Conservation (phyloP, 2,888 invertebrate genomes). For the Aporophyla nigra region DNA sequence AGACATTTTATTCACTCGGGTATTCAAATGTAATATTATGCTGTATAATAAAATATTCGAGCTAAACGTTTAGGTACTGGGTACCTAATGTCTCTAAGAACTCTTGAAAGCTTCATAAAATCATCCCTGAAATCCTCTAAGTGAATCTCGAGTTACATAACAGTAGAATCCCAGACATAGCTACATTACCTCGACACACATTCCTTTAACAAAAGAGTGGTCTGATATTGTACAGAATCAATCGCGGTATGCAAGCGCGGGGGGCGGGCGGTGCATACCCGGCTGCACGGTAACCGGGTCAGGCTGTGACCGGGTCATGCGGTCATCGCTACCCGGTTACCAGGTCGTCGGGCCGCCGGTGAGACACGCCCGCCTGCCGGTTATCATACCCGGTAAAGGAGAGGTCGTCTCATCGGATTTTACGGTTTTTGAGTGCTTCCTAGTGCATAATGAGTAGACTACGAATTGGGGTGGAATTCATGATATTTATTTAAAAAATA, state of each 20-base stretch:
- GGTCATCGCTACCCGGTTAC: constrained; percentile 73
- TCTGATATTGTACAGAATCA: constrained; percentile 76
- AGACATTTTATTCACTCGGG: neutral
- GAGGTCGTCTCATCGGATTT: constrained; percentile 66
- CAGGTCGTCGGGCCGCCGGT: constrained; percentile 71
- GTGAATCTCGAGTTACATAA: constrained; percentile 30
- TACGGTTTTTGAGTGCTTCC: constrained; percentile 67
- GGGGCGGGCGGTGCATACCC: constrained; percentile 73
- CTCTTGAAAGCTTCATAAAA: constrained; percentile 20
- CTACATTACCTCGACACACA: constrained; percentile 56
- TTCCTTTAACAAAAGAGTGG: constrained; percentile 58
- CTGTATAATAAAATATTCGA: constrained; percentile 1
- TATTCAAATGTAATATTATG: constrained; percentile 22
- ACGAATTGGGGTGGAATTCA: constrained; percentile 35
- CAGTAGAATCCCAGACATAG: constrained; percentile 14
- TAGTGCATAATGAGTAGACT: constrained; percentile 63
- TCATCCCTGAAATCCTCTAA: constrained; percentile 2
- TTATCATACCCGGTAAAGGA: constrained; percentile 55
- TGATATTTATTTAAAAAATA: constrained; percentile 24
- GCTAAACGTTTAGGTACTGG: neutral
- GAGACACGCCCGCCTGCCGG: constrained; percentile 68
- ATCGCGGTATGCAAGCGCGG: constrained; percentile 78
- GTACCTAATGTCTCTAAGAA: neutral
- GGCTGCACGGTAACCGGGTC: constrained; percentile 80
- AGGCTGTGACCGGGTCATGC: constrained; percentile 84